Conservation (phyloP, 2,888 invertebrate species). For the Tetragnatha montana region DNA sequence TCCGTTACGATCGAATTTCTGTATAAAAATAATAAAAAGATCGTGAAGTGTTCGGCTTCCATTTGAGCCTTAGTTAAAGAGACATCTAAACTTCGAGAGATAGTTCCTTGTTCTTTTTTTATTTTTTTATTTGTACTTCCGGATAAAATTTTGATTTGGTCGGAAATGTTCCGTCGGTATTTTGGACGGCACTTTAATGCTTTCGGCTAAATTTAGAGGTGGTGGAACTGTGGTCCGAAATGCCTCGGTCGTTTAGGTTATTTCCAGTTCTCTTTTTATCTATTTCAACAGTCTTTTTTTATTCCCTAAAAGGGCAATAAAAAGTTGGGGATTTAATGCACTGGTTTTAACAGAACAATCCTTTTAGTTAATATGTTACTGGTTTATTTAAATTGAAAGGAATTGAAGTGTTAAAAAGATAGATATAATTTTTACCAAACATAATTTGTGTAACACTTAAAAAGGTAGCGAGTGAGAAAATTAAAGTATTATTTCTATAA, state of each 20-base stretch:
- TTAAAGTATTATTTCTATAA: no score
- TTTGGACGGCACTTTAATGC: not conserved
- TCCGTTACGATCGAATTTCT: conserved; percentile 34
- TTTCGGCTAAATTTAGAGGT: not conserved
- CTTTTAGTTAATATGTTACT: no score
- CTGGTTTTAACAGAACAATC: no score
- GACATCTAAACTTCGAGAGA: conserved; percentile 21
- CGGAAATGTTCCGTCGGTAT: not conserved
- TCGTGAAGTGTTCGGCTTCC: not conserved
- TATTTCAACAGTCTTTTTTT: no score
- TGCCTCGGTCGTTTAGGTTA: not conserved
- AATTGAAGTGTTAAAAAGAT: no score
- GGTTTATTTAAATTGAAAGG: no score
- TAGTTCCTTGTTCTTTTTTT: not conserved
- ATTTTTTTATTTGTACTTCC: conserved; percentile 4
- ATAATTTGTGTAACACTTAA: no score
- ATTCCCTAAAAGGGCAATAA: no score
- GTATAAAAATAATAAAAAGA: conserved; percentile 12
- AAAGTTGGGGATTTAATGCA: no score
- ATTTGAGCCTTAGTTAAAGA: conserved; percentile 29
- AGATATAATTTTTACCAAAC: no score
- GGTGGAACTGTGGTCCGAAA: not conserved
- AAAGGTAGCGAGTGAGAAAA: no score
- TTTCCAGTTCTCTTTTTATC: no score
- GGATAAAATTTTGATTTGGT: conserved; percentile 23